Base-by-base conservation (phyloP, 23 tunicate species). In the Clavelina lepadiformis region DNA sequence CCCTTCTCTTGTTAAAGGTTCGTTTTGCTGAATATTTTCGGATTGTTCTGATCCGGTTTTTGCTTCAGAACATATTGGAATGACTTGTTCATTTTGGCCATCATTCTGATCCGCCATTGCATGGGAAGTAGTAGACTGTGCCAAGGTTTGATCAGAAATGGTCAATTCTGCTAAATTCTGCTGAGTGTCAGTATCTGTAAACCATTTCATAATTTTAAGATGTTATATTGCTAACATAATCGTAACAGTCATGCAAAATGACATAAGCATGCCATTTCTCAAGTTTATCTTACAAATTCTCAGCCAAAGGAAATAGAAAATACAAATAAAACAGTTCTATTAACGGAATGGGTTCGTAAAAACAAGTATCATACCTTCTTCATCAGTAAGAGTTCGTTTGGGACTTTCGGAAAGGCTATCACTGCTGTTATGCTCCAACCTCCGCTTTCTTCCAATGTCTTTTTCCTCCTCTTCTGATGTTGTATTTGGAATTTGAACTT, bases 351-450 rank as follows among this genome's bases (percentile, higher is more conserved):
- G n/a, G n/a, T n/a, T 13, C 13, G 15, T 44, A 13, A 44, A n/a
- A n/a, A n/a, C 15, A 60, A 35, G 19, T 24, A 25, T 13, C 15
- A 3, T n/a, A 82, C 91, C 91, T 74, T 82, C 91, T 65, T 82
- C 91, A 65, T 82, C 91, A 15, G 91, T 82, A 35, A 82, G 65
- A 5, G 91, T 74, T 25, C 91, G 64, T 46, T 82, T 82, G 25
- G 91, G 91, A 66, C 91, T 82, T 45, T 82, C 91, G 8, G 76
- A 81, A 18, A 65, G 31, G 24, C 80, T 65, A 31, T 82, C 91
- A 34, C 57, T 66, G 15, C 76, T 58, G 33, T 82, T 82, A 24
- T 64, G 75, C 62, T 82, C 91, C 7, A 82, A 56, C 29, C 91
- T 82, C 28, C 91, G 60, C 51, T 82, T 82, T 33, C 91, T 54